These are phyloP conservation scores for Lepidonotus clava DNA, from an alignment of 2,888 invertebrate genomes.

Conservation along the genomic window DNA sequence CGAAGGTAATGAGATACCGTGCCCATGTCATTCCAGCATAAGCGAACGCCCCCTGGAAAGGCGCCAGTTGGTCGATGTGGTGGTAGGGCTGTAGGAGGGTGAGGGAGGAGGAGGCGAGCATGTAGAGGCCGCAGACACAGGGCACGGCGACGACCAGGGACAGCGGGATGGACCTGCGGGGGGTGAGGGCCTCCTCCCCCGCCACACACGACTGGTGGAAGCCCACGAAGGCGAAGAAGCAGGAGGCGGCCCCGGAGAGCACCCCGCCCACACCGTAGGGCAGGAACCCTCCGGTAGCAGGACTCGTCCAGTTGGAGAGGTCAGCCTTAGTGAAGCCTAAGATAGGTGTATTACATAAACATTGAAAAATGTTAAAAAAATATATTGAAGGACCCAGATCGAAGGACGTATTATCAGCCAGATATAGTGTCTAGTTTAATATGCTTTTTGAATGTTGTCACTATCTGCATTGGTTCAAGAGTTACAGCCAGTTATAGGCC, in stretches of 20 bases:
- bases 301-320: neutral
- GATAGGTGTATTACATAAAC: too few species aligned
- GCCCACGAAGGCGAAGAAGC: constrained; percentile 11
- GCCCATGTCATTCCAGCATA: neutral
- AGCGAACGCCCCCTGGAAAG: neutral
- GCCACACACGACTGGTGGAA: neutral
- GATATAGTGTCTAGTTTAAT: too few species aligned
- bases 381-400: too few species aligned
- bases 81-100: neutral
- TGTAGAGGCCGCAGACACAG: neutral
- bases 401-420: too few species aligned
- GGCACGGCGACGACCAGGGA: neutral
- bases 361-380: too few species aligned
- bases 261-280: neutral
- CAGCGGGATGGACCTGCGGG: neutral
- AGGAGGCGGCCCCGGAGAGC: neutral
- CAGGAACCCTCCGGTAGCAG: neutral
- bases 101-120: neutral
- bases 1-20: neutral
- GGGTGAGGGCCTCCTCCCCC: neutral
- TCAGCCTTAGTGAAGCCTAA: neutral
- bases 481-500: too few species aligned
- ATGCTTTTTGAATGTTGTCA: too few species aligned
- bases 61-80: neutral
- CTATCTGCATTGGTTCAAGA: too few species aligned